Evolutionary conservation across 2,888 invertebrate genomes (phyloP), one percentile per base, ranked within the genome.

Genomic region (Agrilus cyanescens): DNA sequence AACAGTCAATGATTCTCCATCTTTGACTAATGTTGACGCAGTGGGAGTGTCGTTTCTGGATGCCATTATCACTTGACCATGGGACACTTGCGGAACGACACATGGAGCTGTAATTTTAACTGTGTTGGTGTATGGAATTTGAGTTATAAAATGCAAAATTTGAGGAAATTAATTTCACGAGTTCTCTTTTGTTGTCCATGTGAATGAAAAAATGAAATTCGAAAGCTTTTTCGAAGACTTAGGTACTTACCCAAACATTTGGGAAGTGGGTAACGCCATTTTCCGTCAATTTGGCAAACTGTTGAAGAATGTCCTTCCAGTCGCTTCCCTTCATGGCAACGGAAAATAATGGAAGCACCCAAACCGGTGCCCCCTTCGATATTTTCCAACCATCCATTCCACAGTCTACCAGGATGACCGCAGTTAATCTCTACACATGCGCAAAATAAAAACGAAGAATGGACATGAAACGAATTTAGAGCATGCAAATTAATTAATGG

Each of bases 351-450:
- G 47, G 89, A 88, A 0, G 93, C 87, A 1, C 95, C 95, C 20
- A 93, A 72, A 0, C 87, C 90, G 4, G 93, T 94, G 18, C 90
- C 91, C 29, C 79, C 78, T 53, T 89, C 88, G 45, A 87, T 85
- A 61, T 89, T 89, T 68, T 91, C 90, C 56, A 84, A 74, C 86
- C 94, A 96, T 4, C 98, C 97, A 61, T 98, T 96, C 77, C 88
- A 90, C 7, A 98, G 76, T 37, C 85, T 79, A 2, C 93, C 94
- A 0, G 96, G 93, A 56, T 86, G 82, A 1, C 94, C 93, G 68
- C 97, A 98, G 70, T 96, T 90, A 58, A 98, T 95, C 74, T 96
- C 97, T 91, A 71, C 15, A 56, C 57, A 50, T 53, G 50, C 52
- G 47, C 49, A 49, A 50, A 50, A 25, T 39, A 50, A 50, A 50